phyloP scores from a whole-genome alignment of 1,140 invertebrate genomes.

The Orchestia grillus region DNA sequence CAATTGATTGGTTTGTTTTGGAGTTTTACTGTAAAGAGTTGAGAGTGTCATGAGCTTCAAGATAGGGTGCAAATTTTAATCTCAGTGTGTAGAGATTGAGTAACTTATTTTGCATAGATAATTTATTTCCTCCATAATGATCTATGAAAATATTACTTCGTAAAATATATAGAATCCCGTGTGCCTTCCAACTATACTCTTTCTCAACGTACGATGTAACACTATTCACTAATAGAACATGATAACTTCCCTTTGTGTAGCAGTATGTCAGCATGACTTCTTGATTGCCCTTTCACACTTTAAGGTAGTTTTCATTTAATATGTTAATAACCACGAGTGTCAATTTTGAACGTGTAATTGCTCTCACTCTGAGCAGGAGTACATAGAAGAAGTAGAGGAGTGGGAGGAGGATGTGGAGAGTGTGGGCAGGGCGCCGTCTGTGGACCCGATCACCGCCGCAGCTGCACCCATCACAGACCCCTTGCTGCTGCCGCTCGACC shows the following conservation, averaged over 20 bases:
- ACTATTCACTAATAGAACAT: not conserved
- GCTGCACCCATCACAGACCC: slow-evolving; percentile 40
- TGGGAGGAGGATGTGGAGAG: slow-evolving; percentile 66
- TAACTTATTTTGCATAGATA: not conserved
- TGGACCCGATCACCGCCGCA: slow-evolving; percentile 7
- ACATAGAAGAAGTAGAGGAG: slow-evolving; percentile 67
- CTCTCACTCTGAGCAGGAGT: slow-evolving; percentile 58
- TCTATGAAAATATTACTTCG: not conserved
- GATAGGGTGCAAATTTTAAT: too few relatives aligned
- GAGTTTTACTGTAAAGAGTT: not conserved
- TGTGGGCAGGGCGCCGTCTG: slow-evolving; percentile 51
- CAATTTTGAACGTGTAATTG: not conserved
- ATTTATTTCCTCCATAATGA: not conserved
- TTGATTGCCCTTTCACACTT: not conserved
- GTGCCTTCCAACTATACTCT: not conserved
- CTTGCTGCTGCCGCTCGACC: slow-evolving; percentile 12
- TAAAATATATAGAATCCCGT: not conserved
- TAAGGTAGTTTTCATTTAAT: not conserved
- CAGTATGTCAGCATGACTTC: not conserved
- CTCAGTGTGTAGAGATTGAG: too few relatives aligned
- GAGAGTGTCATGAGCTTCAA: not conserved
- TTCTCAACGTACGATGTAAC: not conserved
- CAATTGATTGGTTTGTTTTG: not conserved
- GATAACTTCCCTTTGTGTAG: not conserved
- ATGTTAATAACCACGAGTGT: not conserved